phyloP scores from a whole-genome alignment of 2,113 vertebrate genomes.

The Coturnix japonica region DNA sequence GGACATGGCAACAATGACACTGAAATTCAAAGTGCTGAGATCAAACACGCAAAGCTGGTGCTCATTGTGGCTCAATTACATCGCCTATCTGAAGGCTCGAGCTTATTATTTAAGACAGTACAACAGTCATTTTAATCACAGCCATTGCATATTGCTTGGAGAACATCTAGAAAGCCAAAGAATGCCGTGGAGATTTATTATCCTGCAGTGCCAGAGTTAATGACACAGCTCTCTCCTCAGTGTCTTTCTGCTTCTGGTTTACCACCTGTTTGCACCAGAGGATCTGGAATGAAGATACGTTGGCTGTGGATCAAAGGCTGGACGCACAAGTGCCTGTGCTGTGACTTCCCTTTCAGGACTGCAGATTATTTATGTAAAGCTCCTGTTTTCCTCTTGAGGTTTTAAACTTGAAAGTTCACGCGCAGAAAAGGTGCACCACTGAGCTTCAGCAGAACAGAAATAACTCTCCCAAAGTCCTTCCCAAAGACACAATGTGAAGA shows the following conservation, averaged over 20 bases:
- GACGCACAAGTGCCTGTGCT: not conserved
- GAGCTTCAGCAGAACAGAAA: not conserved
- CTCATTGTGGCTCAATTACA: constrained; percentile 39
- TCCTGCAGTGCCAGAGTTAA: constrained; percentile 35
- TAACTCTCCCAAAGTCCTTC: not conserved
- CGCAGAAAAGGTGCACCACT: not conserved
- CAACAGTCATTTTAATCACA: constrained; percentile 57
- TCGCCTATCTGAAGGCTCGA: constrained; percentile 39
- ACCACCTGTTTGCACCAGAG: constrained; percentile 62
- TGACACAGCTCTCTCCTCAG: constrained; percentile 45
- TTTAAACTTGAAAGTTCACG: not conserved
- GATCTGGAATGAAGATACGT: not conserved
- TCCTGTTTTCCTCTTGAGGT: not conserved
- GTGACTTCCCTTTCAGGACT: too few species aligned
- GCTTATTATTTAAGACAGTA: constrained; percentile 59
- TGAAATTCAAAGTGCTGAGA: constrained; percentile 37
- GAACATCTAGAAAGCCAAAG: not conserved
- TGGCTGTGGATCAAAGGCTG: not conserved
- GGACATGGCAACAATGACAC: constrained; percentile 17
- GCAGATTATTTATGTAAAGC: not conserved
- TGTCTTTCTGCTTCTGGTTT: not conserved
- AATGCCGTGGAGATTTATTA: constrained; percentile 35
- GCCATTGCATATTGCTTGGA: not conserved
- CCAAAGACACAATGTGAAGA: not conserved
- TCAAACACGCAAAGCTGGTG: constrained; percentile 36